phyloP scores from a whole-genome alignment of 2,888 invertebrate genomes.

The Herminia tarsipennalis region DNA sequence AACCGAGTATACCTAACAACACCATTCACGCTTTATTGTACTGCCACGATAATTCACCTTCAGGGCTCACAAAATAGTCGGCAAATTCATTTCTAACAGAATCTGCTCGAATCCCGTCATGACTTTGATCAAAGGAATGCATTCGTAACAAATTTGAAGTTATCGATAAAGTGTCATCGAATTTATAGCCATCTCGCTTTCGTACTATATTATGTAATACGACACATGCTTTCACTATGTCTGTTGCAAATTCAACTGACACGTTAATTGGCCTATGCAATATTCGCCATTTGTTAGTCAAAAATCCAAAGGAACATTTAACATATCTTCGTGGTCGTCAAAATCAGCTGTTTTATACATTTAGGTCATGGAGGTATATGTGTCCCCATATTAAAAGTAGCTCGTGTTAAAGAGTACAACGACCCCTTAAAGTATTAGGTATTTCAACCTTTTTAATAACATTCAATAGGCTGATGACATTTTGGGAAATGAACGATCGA shows the following conservation, averaged over 20 bases:
- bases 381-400: too few species aligned
- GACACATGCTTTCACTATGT: not conserved
- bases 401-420: too few species aligned
- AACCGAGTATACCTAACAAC: conserved; percentile 18
- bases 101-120: conserved; percentile 25
- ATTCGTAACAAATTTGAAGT: conserved; percentile 27
- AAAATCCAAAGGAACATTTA: conserved; percentile 18
- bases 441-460: too few species aligned
- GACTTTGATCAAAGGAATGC: conserved; percentile 28
- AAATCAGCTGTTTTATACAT: too few species aligned
- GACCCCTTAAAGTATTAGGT: too few species aligned
- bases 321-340: conserved; percentile 14
- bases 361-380: too few species aligned
- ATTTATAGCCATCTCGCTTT: conserved; percentile 15
- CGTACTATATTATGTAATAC: conserved; percentile 9
- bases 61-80: conserved; percentile 26
- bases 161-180: conserved; percentile 5
- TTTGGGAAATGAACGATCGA: too few species aligned
- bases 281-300: conserved; percentile 20
- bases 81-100: conserved; percentile 30
- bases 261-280: conserved; percentile 19
- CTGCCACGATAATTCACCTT: conserved; percentile 30
- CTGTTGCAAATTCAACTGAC: not conserved
- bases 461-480: too few species aligned
- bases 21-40: conserved; percentile 31